These are phyloP conservation scores for Xestia c-nigrum DNA, from an alignment of 2,888 invertebrate species.

Conservation along the genomic window DNA sequence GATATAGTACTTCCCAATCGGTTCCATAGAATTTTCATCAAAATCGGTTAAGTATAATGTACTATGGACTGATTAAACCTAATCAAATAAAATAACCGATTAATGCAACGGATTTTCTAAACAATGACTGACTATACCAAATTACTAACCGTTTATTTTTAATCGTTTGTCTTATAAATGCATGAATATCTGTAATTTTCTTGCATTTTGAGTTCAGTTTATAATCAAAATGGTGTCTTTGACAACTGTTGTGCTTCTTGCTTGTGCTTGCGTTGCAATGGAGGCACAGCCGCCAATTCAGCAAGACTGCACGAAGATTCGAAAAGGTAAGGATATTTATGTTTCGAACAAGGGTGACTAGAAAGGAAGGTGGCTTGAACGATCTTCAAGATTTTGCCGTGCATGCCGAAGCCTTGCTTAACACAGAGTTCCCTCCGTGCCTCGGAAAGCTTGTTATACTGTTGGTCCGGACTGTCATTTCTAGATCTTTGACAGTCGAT, in stretches of 20 bases:
- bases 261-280: not conserved
- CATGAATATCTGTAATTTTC: not conserved
- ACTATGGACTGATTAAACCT: not conserved
- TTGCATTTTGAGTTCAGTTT: not conserved
- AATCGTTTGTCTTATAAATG: not conserved
- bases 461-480: too few species aligned
- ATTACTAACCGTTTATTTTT: conserved; percentile 1
- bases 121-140: not conserved
- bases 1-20: too few species aligned
- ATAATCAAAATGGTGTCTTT: conserved; percentile 3
- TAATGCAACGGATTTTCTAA: not conserved
- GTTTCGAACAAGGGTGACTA: too few species aligned
- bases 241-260: not conserved
- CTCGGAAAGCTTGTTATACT: too few species aligned
- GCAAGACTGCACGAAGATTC: conserved; percentile 16
- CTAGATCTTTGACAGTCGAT: too few species aligned
- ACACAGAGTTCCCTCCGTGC: too few species aligned
- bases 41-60: not conserved
- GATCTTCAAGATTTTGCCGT: too few species aligned
- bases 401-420: too few species aligned
- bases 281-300: not conserved
- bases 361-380: not conserved
- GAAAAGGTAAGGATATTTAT: conserved; percentile 1
- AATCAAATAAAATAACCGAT: not conserved
- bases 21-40: too few species aligned